Evolutionary conservation across 2,888 invertebrate species (phyloP), one percentile per base, ranked within the genome.

Genomic region (Lepidocyrtinus sp.): DNA sequence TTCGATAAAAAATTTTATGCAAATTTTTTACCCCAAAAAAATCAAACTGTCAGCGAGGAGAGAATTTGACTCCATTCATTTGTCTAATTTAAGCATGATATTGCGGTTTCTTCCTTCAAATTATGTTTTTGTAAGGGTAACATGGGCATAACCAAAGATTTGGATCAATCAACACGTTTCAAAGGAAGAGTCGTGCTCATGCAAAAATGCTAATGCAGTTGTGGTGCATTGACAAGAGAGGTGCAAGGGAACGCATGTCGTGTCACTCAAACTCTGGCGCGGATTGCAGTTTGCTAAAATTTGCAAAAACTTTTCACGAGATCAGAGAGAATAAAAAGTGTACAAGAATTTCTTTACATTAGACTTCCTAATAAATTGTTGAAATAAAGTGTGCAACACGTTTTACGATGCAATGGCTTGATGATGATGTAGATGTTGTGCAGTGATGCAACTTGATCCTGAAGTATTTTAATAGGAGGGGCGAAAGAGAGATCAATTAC

Each of bases 101-200:
- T n/a, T 55, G 55, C 17, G 55, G 55, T 55, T 55, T 55, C n/a
- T 9, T 55, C 55, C 55, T 55, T 55, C 55, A 55, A 55, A 36
- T 36, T n/a, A n/a, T n/a, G n/a, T 3, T 55, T 55, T 55, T n/a
- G 17, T 3, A 55, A 55, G 17, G 55, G 55, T 55, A 55, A 55
- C 45, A 45, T 50, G 68, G 45, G 65, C 67, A 55, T 55, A 25
- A 69, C 24, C 55, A 25, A 69, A 55, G 69, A 55, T 69, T 69
- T 55, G 55, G 55, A 55, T 69, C 50, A 50, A 69, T 55, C 55
- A 55, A 55, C 55, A 55, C 55, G 55, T 55, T 55, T 55, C 17
- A 55, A 55, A 36, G 55, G 55, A n/a, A 55, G 9, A 55, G 17
- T 55, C 55, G 55, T 55, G 55, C 9, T 55, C 55, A n/a, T 55